Conservation (phyloP, 2,113 vertebrate species). For the Xiphias gladius region DNA sequence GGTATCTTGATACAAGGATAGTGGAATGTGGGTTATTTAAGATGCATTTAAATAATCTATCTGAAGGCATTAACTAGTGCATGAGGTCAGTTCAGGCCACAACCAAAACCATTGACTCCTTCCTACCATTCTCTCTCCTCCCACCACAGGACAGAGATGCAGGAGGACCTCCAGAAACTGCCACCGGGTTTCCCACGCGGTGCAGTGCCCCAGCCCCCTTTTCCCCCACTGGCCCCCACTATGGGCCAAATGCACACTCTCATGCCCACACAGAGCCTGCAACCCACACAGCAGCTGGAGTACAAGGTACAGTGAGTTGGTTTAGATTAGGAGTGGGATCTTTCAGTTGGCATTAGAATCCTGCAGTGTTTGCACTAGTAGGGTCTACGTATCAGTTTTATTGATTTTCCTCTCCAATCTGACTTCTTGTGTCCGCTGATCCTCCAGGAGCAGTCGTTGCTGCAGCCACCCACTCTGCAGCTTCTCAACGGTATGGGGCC, state of each 20-base stretch:
- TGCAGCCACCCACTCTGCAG: slow-evolving; percentile 97
- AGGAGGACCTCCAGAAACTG: slow-evolving; percentile 95
- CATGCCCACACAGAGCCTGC: slow-evolving; percentile 93
- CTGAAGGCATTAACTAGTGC: background rate
- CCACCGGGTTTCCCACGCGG: slow-evolving; percentile 91
- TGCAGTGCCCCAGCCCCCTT: slow-evolving; percentile 89
- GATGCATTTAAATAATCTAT: background rate
- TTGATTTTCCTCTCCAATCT: background rate
- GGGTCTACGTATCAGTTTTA: background rate
- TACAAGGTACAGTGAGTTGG: slow-evolving; percentile 90
- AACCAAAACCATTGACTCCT: background rate
- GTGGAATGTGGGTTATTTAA: background rate
- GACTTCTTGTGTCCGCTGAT: background rate
- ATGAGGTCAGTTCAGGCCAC: background rate
- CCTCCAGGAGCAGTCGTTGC: slow-evolving; percentile 93
- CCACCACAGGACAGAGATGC: slow-evolving; percentile 90
- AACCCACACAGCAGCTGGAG: slow-evolving; percentile 93
- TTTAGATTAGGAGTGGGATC: background rate
- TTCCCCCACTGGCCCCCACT: slow-evolving; percentile 90
- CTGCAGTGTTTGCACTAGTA: background rate
- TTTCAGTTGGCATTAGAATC: background rate
- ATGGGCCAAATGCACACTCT: slow-evolving; percentile 91
- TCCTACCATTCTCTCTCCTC: background rate
- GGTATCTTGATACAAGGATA: background rate
- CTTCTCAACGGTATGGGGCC: slow-evolving; percentile 98